A percentile compares a stretch with the other conserved stretches of the same genome.
Evolutionary conservation across 2,888 invertebrate genomes (phyloP).

Genomic region (Ditylenchus weischeri): DNA sequence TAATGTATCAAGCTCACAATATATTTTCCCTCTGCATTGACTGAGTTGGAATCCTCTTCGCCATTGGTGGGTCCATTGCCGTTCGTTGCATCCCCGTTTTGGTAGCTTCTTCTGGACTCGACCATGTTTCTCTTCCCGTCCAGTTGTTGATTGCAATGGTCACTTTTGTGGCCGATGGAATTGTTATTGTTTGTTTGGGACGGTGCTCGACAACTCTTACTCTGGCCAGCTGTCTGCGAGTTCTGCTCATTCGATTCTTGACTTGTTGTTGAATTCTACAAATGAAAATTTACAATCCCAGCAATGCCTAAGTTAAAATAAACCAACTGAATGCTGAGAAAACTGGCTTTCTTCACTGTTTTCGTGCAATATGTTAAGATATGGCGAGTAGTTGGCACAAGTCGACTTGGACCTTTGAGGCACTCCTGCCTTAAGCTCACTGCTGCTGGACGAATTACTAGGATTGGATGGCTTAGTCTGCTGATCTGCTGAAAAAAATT

Average conservation of each 20-base stretch:
- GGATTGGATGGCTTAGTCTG: too few species aligned
- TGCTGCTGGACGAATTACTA: too few species aligned
- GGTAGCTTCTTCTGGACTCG: constrained; percentile 6
- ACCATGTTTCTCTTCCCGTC: constrained; percentile 2
- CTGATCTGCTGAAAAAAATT: too few species aligned
- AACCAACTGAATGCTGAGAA: background rate
- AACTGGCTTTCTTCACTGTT: constrained; percentile 8
- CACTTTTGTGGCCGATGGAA: background rate
- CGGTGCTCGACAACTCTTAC: background rate
- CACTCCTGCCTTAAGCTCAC: too few species aligned
- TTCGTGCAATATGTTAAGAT: constrained; percentile 26
- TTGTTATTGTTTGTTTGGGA: background rate
- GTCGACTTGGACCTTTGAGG: constrained; percentile 24
- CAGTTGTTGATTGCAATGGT: constrained; percentile 5
- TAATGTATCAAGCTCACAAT: too few species aligned
- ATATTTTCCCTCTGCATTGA: too few species aligned
- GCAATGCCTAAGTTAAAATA: background rate
- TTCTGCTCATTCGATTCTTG: constrained; percentile 7
- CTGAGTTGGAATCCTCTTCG: too few species aligned
- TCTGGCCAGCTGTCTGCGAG: background rate
- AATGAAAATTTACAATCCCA: background rate
- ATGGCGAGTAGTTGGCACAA: constrained; percentile 28
- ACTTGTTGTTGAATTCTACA: background rate
- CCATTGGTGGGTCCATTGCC: too few species aligned
- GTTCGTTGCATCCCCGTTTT: background rate